A percentile compares a stretch with the other conserved stretches of the same genome.
These are phyloP conservation scores for Malacosoma neustria DNA, from an alignment of 2,888 invertebrate genomes.

Conservation along the genomic window DNA sequence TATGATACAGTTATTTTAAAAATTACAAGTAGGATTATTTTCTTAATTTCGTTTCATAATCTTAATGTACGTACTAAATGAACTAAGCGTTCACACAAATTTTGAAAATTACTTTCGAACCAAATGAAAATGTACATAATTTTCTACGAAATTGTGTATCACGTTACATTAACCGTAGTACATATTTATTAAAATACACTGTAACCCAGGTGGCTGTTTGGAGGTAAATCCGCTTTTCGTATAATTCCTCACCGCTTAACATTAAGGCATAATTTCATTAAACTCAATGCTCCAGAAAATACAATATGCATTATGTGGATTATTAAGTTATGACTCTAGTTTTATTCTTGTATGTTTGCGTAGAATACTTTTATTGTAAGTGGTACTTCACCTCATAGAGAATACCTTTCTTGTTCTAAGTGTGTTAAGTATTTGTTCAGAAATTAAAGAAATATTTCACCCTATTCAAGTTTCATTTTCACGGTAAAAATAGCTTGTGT, in stretches of 20 bases:
- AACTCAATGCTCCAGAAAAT: slow-evolving; percentile 2
- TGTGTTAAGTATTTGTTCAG: too few relatives aligned
- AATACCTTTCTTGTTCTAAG: too few relatives aligned
- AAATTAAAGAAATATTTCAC: too few relatives aligned
- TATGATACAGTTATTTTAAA: too few relatives aligned
- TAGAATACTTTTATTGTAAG: slow-evolving; percentile 18
- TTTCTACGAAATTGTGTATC: slow-evolving; percentile 1
- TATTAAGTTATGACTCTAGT: slow-evolving; percentile 3
- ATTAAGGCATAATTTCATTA: slow-evolving; percentile 12
- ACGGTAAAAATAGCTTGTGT: too few relatives aligned
- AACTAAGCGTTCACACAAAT: neutral
- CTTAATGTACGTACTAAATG: neutral
- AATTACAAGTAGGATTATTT: neutral
- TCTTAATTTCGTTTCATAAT: neutral
- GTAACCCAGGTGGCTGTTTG: slow-evolving; percentile 6
- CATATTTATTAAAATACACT: slow-evolving; percentile 3
- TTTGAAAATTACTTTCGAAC: neutral
- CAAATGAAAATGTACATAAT: neutral
- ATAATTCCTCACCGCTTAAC: slow-evolving; percentile 11
- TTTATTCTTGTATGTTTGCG: slow-evolving; percentile 9
- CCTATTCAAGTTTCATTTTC: too few relatives aligned
- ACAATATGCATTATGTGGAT: slow-evolving; percentile 1
- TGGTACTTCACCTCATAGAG: slow-evolving; percentile 14
- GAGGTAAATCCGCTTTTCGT: slow-evolving; percentile 7
- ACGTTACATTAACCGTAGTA: slow-evolving; percentile 6